Evolutionary conservation across 1,140 invertebrate genomes (phyloP), one percentile per base, ranked within the genome.

Genomic region (Drepana arcuata): DNA sequence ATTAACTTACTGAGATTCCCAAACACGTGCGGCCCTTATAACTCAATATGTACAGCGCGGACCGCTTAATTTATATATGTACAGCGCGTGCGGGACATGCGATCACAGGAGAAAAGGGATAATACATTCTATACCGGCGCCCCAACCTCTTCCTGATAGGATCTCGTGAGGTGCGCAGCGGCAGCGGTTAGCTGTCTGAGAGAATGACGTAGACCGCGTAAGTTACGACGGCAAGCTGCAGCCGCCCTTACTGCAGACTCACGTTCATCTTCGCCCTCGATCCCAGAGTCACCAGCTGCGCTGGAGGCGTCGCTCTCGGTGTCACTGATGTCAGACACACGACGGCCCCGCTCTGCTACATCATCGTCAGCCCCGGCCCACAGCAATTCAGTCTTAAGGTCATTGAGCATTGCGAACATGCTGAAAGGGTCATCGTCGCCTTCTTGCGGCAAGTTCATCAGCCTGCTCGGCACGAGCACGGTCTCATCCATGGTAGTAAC

Each of bases 401-500:
- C 88, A 62, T 93, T 95, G 41, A 96, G 85, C 87, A 95, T 92
- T 36, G 88, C 88, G 78, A 94, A 95, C 29, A 96, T 86, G 52
- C 88, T 89, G 79, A 92, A 94, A n/a, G 95, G 86, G 69, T 95
- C 93, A 24, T 90, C 90, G 45, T 91, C 88, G 26, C 86, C 87
- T 39, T 89, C 87, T 16, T 89, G 85, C 4, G 78, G 83, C 61
- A 95, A 82, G 75, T 96, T 94, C 89, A 95, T 90, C 25, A 96
- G 85, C 14, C 93, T 88, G 59, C 92, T 93, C 42, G 94, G 94
- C 38, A 96, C 91, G 44, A 96, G 75, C 44, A 96, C 94, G 0
- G 93, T 96, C 50, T 95, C 92, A 59, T 96, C 92, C 94, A 96
- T 96, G 48, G 92, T 89, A 68, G 89, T 93, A 9, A 95, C 93